Evolutionary conservation across 2,888 invertebrate species (phyloP).

Genomic region (Cyaniris semiargus): DNA sequence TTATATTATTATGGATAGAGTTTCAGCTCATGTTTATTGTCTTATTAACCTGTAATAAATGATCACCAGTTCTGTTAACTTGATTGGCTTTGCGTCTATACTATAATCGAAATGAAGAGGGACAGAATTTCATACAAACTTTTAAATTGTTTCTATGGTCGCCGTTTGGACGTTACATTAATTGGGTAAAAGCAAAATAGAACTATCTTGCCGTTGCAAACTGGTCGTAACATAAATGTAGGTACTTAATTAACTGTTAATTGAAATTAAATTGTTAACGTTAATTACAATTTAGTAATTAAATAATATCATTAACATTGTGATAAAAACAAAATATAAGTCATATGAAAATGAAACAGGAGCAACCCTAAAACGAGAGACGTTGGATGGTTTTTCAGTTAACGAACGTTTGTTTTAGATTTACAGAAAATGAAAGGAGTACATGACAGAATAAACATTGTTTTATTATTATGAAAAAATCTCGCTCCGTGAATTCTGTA

Average conservation of each 20-base stretch:
- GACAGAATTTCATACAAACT: too few species aligned
- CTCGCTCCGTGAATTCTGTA: background rate
- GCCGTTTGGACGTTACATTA: too few species aligned
- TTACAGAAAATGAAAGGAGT: conserved; percentile 29
- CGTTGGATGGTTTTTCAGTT: conserved; percentile 10
- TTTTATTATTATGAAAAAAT: conserved; percentile 16
- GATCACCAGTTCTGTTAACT: too few species aligned
- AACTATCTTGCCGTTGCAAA: too few species aligned
- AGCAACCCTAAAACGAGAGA: conserved; percentile 3
- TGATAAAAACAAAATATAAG: background rate
- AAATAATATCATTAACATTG: background rate
- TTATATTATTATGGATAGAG: conserved; percentile 3
- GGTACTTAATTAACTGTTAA: too few species aligned
- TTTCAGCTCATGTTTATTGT: conserved; percentile 1
- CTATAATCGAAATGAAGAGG: too few species aligned
- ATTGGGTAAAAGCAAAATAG: too few species aligned
- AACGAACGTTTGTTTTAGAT: conserved; percentile 27
- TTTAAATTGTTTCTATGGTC: too few species aligned
- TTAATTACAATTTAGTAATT: background rate
- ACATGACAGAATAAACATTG: conserved; percentile 26
- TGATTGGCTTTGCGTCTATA: too few species aligned
- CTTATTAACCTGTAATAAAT: background rate
- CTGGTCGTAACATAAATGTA: too few species aligned
- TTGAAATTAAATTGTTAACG: background rate
- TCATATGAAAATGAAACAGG: background rate